These are phyloP conservation scores for Lerista edwardsae DNA, from an alignment of 2,797 vertebrate genomes.

Conservation along the genomic window DNA sequence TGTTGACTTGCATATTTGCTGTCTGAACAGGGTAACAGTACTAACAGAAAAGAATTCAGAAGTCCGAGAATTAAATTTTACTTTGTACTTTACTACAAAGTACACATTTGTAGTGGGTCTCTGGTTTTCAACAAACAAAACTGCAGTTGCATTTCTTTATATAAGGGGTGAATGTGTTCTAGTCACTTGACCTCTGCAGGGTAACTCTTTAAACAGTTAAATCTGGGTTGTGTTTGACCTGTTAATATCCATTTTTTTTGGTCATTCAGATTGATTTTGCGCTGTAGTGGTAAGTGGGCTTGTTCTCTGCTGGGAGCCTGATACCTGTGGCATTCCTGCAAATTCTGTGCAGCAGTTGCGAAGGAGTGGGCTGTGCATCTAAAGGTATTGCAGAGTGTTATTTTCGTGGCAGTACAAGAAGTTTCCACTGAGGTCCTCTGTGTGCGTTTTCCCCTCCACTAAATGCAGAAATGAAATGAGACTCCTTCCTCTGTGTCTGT, in stretches of 20 bases:
- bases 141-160: not conserved
- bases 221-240: not conserved
- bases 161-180: no score
- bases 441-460: constrained; percentile 20
- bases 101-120: no score
- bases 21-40: constrained; percentile 28
- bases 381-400: not conserved
- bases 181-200: not conserved
- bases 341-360: not conserved
- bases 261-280: not conserved
- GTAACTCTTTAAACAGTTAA: not conserved
- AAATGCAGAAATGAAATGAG: constrained; percentile 72
- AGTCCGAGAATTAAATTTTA: not conserved
- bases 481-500: constrained; percentile 45
- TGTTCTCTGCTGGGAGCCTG: not conserved
- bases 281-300: not conserved
- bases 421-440: constrained; percentile 12
- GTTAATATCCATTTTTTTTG: not conserved
- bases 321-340: no score
- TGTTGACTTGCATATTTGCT: constrained; percentile 56
- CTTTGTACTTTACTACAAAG: constrained; percentile 57
- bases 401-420: not conserved
- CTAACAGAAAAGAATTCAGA: constrained; percentile 51
- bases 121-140: not conserved
- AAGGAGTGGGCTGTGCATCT: not conserved